Percentiles rank a stretch among this genome's conserved stretches.
phyloP scores from a whole-genome alignment of 1,140 invertebrate species.

The Grapholita molesta region DNA sequence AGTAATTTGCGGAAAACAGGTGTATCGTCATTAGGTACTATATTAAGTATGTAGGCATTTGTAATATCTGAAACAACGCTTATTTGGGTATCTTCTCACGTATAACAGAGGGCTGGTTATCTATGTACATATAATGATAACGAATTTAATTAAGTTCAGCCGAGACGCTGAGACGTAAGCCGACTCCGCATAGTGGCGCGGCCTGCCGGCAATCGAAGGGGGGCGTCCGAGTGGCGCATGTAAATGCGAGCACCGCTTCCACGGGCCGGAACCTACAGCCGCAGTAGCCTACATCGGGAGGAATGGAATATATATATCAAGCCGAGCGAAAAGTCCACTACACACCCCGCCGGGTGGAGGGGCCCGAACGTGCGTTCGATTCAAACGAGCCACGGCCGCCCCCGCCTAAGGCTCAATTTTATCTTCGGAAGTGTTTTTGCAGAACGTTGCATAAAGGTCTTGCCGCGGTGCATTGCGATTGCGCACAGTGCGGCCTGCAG shows the following conservation, averaged over 20 bases:
- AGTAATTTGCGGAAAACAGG: no score
- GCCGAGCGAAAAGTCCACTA: slow-evolving; percentile 71
- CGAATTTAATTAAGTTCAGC: slow-evolving; percentile 49
- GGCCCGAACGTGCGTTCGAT: slow-evolving; percentile 68
- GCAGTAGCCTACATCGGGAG: slow-evolving; percentile 63
- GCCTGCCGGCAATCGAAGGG: slow-evolving; percentile 26
- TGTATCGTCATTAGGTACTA: no score
- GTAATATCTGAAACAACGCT: background rate
- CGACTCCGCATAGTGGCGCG: slow-evolving; percentile 5
- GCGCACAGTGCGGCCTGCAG: slow-evolving; percentile 28
- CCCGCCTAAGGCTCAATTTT: slow-evolving; percentile 59
- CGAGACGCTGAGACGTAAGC: slow-evolving; percentile 35
- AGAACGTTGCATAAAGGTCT: slow-evolving; percentile 45
- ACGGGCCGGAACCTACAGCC: slow-evolving; percentile 48
- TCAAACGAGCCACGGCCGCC: slow-evolving; percentile 63
- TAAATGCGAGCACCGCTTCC: slow-evolving; percentile 48
- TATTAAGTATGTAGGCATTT: background rate
- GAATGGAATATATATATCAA: slow-evolving; percentile 73
- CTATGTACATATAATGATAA: slow-evolving; percentile 33
- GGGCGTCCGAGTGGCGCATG: slow-evolving; percentile 49
- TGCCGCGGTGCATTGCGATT: slow-evolving; percentile 41
- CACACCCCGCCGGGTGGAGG: slow-evolving; percentile 57
- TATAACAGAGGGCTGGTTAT: slow-evolving; percentile 1
- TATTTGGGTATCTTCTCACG: background rate
- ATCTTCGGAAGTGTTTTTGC: slow-evolving; percentile 51